Conservation (phyloP, 2,888 invertebrate genomes). For the Colostygia pectinataria region DNA sequence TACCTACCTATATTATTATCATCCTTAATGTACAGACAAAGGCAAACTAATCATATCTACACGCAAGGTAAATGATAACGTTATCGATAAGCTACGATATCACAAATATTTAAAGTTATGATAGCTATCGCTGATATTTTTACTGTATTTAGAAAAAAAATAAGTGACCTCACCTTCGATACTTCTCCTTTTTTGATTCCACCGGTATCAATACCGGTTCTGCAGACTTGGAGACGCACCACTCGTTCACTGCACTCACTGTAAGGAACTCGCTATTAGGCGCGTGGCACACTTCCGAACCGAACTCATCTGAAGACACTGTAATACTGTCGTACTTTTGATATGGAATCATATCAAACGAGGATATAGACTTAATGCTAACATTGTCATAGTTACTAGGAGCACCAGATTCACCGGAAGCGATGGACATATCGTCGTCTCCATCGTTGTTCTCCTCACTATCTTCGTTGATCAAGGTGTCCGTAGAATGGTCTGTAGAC, state of each 20-base stretch:
- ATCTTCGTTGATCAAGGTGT: constrained; percentile 74
- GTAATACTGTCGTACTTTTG: constrained; percentile 79
- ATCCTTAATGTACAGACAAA: constrained; percentile 42
- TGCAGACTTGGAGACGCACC: constrained; percentile 73
- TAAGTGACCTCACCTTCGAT: constrained; percentile 76
- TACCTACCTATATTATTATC: too few species aligned
- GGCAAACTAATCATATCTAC: constrained; percentile 57
- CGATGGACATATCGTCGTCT: constrained; percentile 61
- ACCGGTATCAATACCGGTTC: constrained; percentile 71
- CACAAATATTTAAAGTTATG: constrained; percentile 56
- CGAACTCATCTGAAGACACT: constrained; percentile 78
- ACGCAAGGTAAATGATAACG: constrained; percentile 60
- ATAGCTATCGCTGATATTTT: too few species aligned
- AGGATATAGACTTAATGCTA: constrained; percentile 78
- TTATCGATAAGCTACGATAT: constrained; percentile 68
- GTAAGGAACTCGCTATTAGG: constrained; percentile 75
- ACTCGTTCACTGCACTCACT: constrained; percentile 80
- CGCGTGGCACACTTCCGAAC: constrained; percentile 77
- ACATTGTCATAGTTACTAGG: constrained; percentile 77
- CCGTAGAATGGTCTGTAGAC: constrained; percentile 75
- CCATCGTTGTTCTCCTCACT: constrained; percentile 63
- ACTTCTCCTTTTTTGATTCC: constrained; percentile 79
- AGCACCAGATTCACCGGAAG: constrained; percentile 64
- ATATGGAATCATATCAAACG: constrained; percentile 77
- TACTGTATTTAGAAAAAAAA: constrained; percentile 36